Evolutionary conservation across 2,113 vertebrate species (phyloP).

Genomic region (Leucopternis melanops): DNA sequence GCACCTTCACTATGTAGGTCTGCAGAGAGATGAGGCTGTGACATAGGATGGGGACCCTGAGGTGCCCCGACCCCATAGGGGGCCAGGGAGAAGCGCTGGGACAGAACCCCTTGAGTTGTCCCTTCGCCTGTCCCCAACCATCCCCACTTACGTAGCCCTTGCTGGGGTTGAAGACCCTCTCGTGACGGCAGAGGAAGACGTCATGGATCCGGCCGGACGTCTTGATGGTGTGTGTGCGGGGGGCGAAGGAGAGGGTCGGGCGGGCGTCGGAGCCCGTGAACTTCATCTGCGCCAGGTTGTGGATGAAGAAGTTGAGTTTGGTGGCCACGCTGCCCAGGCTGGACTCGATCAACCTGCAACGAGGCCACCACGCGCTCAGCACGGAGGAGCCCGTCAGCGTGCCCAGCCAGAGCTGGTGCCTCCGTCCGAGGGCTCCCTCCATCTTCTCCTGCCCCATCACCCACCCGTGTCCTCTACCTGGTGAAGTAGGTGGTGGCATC

Average conservation of each 20-base stretch:
- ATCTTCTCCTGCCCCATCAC: not conserved
- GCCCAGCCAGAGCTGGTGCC: rapidly evolving
- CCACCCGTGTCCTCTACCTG: conserved; percentile 63
- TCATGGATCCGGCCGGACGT: conserved; percentile 79
- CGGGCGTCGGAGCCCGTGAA: conserved; percentile 84
- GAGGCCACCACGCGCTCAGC: rapidly evolving
- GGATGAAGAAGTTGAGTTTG: conserved; percentile 99
- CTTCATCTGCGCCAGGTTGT: conserved; percentile 98
- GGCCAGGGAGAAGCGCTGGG: not conserved
- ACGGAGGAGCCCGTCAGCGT: rapidly evolving
- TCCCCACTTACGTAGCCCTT: conserved; percentile 86
- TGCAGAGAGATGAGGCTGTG: not conserved
- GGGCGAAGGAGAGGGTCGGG: conserved; percentile 84
- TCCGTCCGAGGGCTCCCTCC: rapidly evolving
- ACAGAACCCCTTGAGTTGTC: not conserved
- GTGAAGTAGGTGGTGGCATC: conserved; percentile 98
- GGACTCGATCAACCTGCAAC: conserved; percentile 88
- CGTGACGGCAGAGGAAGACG: conserved; percentile 85
- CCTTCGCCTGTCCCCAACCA: not conserved
- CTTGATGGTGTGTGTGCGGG: conserved; percentile 79
- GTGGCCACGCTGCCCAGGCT: conserved; percentile 98
- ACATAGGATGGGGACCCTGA: rapidly evolving
- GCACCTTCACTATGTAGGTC: conserved; percentile 90
- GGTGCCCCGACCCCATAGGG: rapidly evolving
- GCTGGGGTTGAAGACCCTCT: conserved; percentile 80